Percentiles rank a stretch among this genome's conserved stretches.
phyloP scores from a whole-genome alignment of 2,797 vertebrate genomes.

The Sebastes hopkinsi region DNA sequence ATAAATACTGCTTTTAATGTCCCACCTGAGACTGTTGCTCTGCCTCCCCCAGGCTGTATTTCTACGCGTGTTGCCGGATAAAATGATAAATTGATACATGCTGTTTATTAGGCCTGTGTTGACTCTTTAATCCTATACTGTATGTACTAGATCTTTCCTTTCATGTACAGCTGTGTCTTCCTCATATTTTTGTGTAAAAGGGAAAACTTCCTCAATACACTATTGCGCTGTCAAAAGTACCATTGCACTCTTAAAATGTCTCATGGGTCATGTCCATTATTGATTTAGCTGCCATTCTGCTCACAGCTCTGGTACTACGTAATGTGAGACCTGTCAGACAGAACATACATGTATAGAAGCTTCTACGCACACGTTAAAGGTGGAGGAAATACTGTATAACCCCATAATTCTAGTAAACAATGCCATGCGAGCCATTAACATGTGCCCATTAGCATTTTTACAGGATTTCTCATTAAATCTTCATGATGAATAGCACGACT shows the following conservation, averaged over 20 bases:
- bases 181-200: conserved; percentile 2
- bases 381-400: background rate
- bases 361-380: conserved; percentile 4
- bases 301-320: conserved; percentile 9
- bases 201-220: conserved; percentile 34
- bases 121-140: conserved; percentile 62
- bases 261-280: conserved; percentile 44
- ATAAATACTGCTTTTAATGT: conserved; percentile 76
- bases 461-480: conserved; percentile 40
- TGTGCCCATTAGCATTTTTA: conserved; percentile 35
- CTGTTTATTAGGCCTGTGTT: conserved; percentile 67
- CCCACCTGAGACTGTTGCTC: conserved; percentile 62
- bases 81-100: conserved; percentile 68
- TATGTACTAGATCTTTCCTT: conserved; percentile 20
- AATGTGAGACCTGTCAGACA: conserved; percentile 19
- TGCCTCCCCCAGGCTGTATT: conserved; percentile 53
- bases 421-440: conserved; percentile 16
- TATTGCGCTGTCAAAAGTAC: conserved; percentile 36
- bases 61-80: conserved; percentile 51
- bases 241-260: conserved; percentile 33
- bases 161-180: conserved; percentile 17
- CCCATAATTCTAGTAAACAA: conserved; percentile 11
- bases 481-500: conserved; percentile 25
- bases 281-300: conserved; percentile 42
- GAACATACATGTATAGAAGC: conserved; percentile 2